phyloP scores from a whole-genome alignment of 2,888 invertebrate genomes.

The Drosophila affinis region DNA sequence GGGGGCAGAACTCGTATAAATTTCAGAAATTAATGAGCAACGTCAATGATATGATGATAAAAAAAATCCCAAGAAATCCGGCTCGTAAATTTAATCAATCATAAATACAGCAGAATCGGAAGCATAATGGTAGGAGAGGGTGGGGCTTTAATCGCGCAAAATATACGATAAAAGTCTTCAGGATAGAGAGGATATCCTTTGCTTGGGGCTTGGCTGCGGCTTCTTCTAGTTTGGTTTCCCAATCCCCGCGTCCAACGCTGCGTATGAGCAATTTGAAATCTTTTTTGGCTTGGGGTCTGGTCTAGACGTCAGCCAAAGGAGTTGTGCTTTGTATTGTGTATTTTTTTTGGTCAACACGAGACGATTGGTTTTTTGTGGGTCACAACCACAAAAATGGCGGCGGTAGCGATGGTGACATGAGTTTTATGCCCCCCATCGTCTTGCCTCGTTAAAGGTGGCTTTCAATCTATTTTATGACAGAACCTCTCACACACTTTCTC shows the following conservation, averaged over 20 bases:
- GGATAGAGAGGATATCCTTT: neutral
- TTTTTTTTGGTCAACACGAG: slow-evolving; percentile 43
- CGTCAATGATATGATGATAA: too few relatives aligned
- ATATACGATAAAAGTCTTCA: neutral
- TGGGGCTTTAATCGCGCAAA: neutral
- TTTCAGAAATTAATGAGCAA: neutral
- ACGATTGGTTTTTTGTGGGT: slow-evolving; percentile 64
- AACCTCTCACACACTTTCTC: slow-evolving; percentile 19
- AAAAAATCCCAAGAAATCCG: neutral
- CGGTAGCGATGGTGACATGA: slow-evolving; percentile 39
- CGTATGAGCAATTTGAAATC: slow-evolving; percentile 65
- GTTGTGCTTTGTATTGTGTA: slow-evolving; percentile 15
- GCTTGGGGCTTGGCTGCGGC: neutral
- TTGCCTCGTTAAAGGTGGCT: slow-evolving; percentile 27
- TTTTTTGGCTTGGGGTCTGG: slow-evolving; percentile 18
- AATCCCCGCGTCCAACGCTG: slow-evolving; percentile 20
- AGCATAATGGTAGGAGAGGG: neutral
- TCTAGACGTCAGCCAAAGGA: slow-evolving; percentile 37
- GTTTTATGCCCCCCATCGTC: slow-evolving; percentile 39
- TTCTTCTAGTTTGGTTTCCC: slow-evolving; percentile 3
- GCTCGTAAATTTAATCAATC: neutral
- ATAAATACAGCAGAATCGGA: neutral
- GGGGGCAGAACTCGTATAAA: neutral
- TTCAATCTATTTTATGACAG: slow-evolving; percentile 67
- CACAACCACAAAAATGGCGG: slow-evolving; percentile 66